Conservation (phyloP, 2,113 vertebrate genomes). For the Psittacus erithacus region DNA sequence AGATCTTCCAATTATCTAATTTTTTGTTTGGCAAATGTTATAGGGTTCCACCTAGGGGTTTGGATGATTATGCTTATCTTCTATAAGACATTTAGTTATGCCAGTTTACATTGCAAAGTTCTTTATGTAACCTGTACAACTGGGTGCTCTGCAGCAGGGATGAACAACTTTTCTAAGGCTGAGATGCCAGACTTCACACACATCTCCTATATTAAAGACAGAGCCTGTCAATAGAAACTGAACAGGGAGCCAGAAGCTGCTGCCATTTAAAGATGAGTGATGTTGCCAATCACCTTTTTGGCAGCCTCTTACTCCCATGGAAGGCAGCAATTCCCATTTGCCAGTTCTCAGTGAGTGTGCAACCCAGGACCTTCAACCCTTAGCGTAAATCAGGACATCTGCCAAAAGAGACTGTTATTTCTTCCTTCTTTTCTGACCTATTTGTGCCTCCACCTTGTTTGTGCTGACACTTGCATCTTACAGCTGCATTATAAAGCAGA, state of each 20-base stretch:
- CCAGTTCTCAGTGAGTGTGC: neutral
- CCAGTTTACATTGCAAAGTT: neutral
- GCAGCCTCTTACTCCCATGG: neutral
- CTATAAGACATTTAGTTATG: neutral
- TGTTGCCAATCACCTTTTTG: neutral
- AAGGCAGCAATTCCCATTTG: neutral
- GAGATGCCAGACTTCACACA: neutral
- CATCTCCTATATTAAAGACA: neutral
- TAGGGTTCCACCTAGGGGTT: neutral
- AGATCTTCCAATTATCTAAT: neutral
- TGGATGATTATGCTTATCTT: neutral
- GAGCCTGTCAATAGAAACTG: neutral
- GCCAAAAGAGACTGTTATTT: neutral
- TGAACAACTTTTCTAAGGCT: neutral
- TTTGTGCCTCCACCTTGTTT: neutral
- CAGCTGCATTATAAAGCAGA: neutral
- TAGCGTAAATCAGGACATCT: neutral
- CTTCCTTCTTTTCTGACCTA: neutral
- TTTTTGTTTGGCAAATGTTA: neutral
- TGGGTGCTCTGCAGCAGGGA: neutral
- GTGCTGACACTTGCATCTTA: neutral
- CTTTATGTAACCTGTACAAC: neutral
- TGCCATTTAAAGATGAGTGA: slow-evolving; percentile 4
- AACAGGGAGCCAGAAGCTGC: neutral
- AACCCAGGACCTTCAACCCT: neutral